phyloP scores from a whole-genome alignment of 2,888 invertebrate species.

The Amiota mariae region DNA sequence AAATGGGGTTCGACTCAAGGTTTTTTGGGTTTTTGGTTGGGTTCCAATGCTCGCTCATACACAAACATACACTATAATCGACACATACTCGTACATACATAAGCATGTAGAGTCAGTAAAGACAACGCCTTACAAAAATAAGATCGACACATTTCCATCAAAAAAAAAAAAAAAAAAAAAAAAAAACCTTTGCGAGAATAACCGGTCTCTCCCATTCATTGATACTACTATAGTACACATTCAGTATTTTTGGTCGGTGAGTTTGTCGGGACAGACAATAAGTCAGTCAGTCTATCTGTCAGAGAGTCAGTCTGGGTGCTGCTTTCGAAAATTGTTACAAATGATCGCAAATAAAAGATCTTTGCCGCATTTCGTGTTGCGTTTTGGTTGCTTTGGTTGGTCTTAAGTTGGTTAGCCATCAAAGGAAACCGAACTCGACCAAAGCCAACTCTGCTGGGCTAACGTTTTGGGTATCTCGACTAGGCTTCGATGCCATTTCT shows the following conservation, averaged over 20 bases:
- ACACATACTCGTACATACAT: conserved; percentile 49
- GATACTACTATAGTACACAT: too few relatives aligned
- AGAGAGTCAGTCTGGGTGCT: conserved; percentile 27
- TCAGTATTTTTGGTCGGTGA: too few relatives aligned
- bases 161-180: conserved; percentile 37
- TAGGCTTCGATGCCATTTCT: conserved; percentile 31
- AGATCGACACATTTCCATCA: conserved; percentile 52
- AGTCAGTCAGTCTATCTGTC: not conserved
- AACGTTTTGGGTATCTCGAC: not conserved
- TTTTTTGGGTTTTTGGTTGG: conserved; percentile 15
- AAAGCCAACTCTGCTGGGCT: conserved; percentile 13
- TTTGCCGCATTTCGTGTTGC: conserved; percentile 58
- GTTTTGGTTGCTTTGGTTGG: conserved; percentile 26
- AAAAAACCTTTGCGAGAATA: conserved; percentile 3
- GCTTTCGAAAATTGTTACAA: conserved; percentile 72
- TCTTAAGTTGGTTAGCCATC: conserved; percentile 54
- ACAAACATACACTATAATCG: conserved; percentile 62
- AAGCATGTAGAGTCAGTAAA: too few relatives aligned
- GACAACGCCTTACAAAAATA: conserved; percentile 1
- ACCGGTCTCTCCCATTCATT: not conserved
- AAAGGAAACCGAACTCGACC: conserved; percentile 64
- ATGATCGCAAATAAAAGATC: conserved; percentile 74
- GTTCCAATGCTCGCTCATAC: conserved; percentile 32
- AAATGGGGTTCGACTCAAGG: conserved; percentile 41
- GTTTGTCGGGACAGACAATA: too few relatives aligned